Evolutionary conservation across 1,140 invertebrate genomes (phyloP).

Genomic region (Spodoptera frugiperda): DNA sequence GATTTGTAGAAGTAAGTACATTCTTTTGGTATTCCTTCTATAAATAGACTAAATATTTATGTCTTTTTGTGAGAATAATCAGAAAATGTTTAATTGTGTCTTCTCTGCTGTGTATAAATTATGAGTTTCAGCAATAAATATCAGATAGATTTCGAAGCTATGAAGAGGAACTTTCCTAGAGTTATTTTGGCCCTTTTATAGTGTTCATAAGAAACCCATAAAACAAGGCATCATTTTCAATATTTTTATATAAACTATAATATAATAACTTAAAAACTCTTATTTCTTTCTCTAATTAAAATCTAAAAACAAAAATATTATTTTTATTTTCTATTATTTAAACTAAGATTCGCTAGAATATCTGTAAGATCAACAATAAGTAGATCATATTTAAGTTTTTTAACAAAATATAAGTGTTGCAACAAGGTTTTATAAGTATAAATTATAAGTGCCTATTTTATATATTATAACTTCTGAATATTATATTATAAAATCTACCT

Average conservation of each 20-base stretch:
- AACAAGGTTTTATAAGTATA: slow-evolving; percentile 27
- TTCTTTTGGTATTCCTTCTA: too few relatives aligned
- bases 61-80: too few relatives aligned
- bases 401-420: slow-evolving; percentile 23
- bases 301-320: background rate
- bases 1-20: too few relatives aligned
- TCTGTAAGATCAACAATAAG: slow-evolving; percentile 61
- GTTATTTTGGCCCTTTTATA: slow-evolving; percentile 25
- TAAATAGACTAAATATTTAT: too few relatives aligned
- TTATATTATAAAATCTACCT: background rate
- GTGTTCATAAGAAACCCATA: slow-evolving; percentile 23
- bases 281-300: slow-evolving; percentile 11
- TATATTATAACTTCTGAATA: slow-evolving; percentile 5
- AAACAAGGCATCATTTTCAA: slow-evolving; percentile 1
- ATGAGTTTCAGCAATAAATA: slow-evolving; percentile 27
- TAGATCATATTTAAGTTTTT: slow-evolving; percentile 31
- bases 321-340: slow-evolving; percentile 10
- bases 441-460: slow-evolving; percentile 12
- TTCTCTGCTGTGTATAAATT: background rate
- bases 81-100: too few relatives aligned
- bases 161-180: slow-evolving; percentile 43
- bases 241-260: slow-evolving; percentile 14
- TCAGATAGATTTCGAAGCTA: slow-evolving; percentile 32
- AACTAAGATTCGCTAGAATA: slow-evolving; percentile 56
- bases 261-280: slow-evolving; percentile 24